These are phyloP conservation scores for Drosophila longiperda DNA, from an alignment of 2,888 invertebrate genomes.

Conservation along the genomic window DNA sequence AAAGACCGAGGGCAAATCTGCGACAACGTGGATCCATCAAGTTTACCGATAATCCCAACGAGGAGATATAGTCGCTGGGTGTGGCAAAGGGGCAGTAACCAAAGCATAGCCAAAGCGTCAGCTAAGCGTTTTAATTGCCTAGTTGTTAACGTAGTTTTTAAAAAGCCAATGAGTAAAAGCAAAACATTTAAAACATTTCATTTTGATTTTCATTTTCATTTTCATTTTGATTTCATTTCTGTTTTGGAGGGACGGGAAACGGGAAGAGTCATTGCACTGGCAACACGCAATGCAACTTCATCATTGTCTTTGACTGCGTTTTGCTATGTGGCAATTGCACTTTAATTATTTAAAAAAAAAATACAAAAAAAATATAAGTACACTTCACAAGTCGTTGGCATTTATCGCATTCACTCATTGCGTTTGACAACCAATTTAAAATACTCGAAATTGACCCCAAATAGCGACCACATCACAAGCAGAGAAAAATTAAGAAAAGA, in stretches of 20 bases:
- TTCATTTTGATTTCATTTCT: slow-evolving; percentile 9
- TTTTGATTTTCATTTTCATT: slow-evolving; percentile 22
- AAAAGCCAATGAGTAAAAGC: slow-evolving; percentile 44
- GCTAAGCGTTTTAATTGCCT: slow-evolving; percentile 56
- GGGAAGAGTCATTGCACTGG: slow-evolving; percentile 59
- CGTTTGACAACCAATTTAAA: slow-evolving; percentile 76
- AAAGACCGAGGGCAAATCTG: slow-evolving; percentile 56
- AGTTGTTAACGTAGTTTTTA: slow-evolving; percentile 58
- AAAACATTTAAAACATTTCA: slow-evolving; percentile 16
- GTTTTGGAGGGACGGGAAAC: not conserved
- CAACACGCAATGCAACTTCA: slow-evolving; percentile 61
- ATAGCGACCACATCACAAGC: slow-evolving; percentile 14
- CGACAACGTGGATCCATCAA: slow-evolving; percentile 79
- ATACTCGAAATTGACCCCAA: slow-evolving; percentile 60
- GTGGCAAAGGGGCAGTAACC: slow-evolving; percentile 43
- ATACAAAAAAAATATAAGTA: not conserved
- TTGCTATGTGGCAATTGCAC: slow-evolving; percentile 49
- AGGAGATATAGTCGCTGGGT: slow-evolving; percentile 51
- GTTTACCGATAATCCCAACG: slow-evolving; percentile 76
- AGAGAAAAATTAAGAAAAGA: not conserved
- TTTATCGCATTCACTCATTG: slow-evolving; percentile 52
- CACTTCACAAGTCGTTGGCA: slow-evolving; percentile 50
- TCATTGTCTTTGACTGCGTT: slow-evolving; percentile 21
- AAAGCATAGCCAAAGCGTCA: slow-evolving; percentile 70
- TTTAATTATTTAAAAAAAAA: slow-evolving; percentile 33